Conservation (phyloP, 2,113 vertebrate species). For the Bambusicola thoracicus region DNA sequence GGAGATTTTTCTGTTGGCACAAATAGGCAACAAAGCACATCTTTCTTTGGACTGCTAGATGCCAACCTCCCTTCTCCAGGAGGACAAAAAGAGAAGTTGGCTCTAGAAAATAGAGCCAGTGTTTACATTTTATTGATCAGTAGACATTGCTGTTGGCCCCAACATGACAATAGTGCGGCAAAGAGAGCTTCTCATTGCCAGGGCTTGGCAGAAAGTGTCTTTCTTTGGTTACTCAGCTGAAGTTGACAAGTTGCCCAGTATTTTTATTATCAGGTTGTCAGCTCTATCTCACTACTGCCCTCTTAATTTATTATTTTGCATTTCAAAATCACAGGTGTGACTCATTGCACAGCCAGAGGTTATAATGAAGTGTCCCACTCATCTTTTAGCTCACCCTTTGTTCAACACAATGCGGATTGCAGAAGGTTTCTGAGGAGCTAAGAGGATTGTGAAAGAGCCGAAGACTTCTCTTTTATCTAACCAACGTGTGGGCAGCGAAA, state of each 20-base stretch:
- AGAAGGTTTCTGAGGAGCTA: constrained; percentile 58
- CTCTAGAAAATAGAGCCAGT: neutral
- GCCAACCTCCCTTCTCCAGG: neutral
- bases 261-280: constrained; percentile 68
- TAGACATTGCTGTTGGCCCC: constrained; percentile 46
- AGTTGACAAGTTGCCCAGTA: constrained; percentile 64
- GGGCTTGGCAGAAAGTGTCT: constrained; percentile 39
- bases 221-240: constrained; percentile 60
- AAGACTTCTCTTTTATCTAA: constrained; percentile 58
- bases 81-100: neutral
- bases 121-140: constrained; percentile 58
- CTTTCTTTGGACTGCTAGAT: neutral
- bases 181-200: constrained; percentile 30
- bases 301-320: constrained; percentile 67
- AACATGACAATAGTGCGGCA: constrained; percentile 38
- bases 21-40: neutral
- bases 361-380: constrained; percentile 73
- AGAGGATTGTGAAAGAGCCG: constrained; percentile 48
- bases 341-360: constrained; percentile 68
- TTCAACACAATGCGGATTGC: constrained; percentile 58
- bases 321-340: constrained; percentile 69
- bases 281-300: constrained; percentile 60
- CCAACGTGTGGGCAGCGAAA: constrained; percentile 63
- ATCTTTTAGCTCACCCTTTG: constrained; percentile 60
- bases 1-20: neutral